Percentiles rank a stretch among this genome's conserved stretches.
Evolutionary conservation across 2,888 invertebrate species (phyloP).

Genomic region (Boloria selene): DNA sequence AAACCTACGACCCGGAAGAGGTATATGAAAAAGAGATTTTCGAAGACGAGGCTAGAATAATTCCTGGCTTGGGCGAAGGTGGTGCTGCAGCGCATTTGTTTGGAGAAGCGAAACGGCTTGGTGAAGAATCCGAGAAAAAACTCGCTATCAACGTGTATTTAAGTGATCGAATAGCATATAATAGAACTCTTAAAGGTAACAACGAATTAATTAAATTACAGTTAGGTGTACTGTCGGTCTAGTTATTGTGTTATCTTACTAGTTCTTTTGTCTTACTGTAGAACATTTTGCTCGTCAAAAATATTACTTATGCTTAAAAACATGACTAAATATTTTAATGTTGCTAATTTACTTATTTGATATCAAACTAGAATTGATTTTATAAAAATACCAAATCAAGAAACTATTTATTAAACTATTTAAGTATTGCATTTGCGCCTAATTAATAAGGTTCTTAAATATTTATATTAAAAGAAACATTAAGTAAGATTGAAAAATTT

Average conservation of each 20-base stretch:
- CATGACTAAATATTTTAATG: too few relatives aligned
- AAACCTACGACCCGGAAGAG: conserved; percentile 48
- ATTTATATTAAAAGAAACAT: too few relatives aligned
- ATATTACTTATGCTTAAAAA: too few relatives aligned
- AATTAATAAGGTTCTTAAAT: too few relatives aligned
- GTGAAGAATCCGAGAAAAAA: conserved; percentile 88
- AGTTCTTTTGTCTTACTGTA: conserved; percentile 8
- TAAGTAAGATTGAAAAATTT: too few relatives aligned
- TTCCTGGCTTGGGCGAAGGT: conserved; percentile 87
- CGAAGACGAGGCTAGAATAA: conserved; percentile 85
- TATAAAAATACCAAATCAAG: too few relatives aligned
- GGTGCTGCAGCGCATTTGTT: conserved; percentile 85
- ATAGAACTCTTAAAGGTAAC: conserved; percentile 87
- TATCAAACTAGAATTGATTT: too few relatives aligned
- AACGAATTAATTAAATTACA: conserved; percentile 31
- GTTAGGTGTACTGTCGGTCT: conserved; percentile 32
- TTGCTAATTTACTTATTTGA: too few relatives aligned
- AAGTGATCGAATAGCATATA: conserved; percentile 93
- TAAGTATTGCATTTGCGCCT: too few relatives aligned
- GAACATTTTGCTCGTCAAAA: neutral
- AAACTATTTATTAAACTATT: too few relatives aligned
- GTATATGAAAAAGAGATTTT: conserved; percentile 78
- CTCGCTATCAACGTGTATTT: conserved; percentile 94
- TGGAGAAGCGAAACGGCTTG: conserved; percentile 84
- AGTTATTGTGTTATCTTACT: conserved; percentile 2